Conservation (phyloP, 2,113 vertebrate genomes). For the Gasterosteus nipponicus region DNA sequence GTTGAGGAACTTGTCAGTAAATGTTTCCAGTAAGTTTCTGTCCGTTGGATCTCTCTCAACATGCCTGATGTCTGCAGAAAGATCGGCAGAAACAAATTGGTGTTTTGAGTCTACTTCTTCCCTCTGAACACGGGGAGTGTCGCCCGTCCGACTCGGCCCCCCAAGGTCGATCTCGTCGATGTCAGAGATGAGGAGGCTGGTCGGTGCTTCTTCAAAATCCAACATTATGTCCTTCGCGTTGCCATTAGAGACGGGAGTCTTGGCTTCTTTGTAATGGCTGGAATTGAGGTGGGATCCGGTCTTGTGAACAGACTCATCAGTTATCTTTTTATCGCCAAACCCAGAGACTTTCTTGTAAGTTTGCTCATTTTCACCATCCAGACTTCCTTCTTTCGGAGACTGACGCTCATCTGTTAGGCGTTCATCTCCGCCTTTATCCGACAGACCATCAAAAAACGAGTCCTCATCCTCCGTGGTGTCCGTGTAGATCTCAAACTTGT, state of each 20-base stretch:
- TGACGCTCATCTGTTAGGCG: constrained; percentile 3
- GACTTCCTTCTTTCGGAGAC: constrained; percentile 46
- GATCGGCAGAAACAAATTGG: constrained; percentile 28
- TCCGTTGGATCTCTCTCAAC: constrained; percentile 47
- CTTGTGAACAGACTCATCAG: constrained; percentile 35
- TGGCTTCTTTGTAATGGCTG: constrained; percentile 33
- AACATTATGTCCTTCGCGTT: constrained; percentile 52
- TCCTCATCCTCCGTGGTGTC: constrained; percentile 86
- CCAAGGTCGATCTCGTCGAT: constrained; percentile 35
- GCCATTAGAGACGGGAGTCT: constrained; percentile 55
- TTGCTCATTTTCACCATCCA: constrained; percentile 56
- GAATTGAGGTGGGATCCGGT: constrained; percentile 33
- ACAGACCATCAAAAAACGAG: constrained; percentile 80
- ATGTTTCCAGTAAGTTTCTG: constrained; percentile 76
- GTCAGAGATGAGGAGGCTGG: constrained; percentile 53
- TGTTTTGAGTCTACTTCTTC: constrained; percentile 79
- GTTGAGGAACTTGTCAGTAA: constrained; percentile 87
- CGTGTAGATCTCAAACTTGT: constrained; percentile 74
- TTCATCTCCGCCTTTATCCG: constrained; percentile 68
- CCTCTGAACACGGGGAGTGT: constrained; percentile 81
- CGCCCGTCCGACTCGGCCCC: constrained; percentile 59
- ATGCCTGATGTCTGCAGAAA: constrained; percentile 56
- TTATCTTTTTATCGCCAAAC: constrained; percentile 65
- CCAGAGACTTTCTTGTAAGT: constrained; percentile 47
- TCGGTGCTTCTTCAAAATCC: constrained; percentile 58